Conservation (phyloP, 2,113 vertebrate species). For the Euleptes europaea region DNA sequence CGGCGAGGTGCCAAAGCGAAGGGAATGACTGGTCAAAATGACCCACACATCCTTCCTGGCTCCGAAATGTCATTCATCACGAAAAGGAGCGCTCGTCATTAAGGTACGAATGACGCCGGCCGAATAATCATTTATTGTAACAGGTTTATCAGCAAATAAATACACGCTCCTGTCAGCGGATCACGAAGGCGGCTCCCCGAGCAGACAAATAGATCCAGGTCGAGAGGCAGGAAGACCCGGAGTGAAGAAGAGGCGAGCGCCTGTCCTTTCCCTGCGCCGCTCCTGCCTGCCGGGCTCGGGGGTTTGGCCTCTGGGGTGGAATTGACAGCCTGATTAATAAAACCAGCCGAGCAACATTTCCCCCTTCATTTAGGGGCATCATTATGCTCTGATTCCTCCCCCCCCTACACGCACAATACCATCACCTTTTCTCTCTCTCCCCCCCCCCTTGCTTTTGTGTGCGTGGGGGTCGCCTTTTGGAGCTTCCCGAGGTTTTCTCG, state of each 20-base stretch:
- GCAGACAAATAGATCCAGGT: constrained; percentile 99
- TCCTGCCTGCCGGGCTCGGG: constrained; percentile 91
- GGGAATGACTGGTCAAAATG: constrained; percentile 95
- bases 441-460: neutral
- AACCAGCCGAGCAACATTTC: constrained; percentile 97
- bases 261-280: constrained; percentile 88
- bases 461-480: constrained; percentile 82
- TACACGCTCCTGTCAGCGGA: constrained; percentile 96
- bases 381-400: constrained; percentile 94
- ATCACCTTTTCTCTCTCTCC: no score
- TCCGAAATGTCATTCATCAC: constrained; percentile 97
- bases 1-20: constrained; percentile 89
- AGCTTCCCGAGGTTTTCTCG: constrained; percentile 79
- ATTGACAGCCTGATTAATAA: constrained; percentile 99
- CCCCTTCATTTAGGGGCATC: constrained; percentile 99
- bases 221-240: constrained; percentile 87
- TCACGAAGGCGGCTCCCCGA: constrained; percentile 97
- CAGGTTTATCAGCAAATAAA: constrained; percentile 99
- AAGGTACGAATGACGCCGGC: constrained; percentile 97
- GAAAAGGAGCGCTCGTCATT: constrained; percentile 93
- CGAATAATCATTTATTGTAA: constrained; percentile 99
- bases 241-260: constrained; percentile 90
- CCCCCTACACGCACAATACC: neutral
- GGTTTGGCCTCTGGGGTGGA: constrained; percentile 99
- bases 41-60: constrained; percentile 92